These are phyloP conservation scores for Pseudanteris insignis DNA, from an alignment of 2,888 invertebrate species.

Conservation along the genomic window DNA sequence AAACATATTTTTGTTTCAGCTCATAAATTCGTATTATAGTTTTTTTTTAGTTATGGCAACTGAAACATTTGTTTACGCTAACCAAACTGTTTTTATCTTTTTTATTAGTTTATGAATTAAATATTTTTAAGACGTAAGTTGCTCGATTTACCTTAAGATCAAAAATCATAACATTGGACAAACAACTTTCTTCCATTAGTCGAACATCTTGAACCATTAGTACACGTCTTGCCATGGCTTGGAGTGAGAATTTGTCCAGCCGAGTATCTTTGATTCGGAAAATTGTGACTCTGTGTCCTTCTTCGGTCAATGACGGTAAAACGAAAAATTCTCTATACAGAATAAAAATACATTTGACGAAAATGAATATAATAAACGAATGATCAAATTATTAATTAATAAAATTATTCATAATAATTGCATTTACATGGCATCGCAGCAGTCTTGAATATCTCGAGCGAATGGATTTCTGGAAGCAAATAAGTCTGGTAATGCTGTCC, in stretches of 20 bases:
- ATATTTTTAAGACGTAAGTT: too few relatives aligned
- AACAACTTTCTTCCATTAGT: conserved; percentile 58
- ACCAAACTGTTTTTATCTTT: too few relatives aligned
- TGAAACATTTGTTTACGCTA: too few relatives aligned
- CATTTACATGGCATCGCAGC: conserved; percentile 57
- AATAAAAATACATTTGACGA: neutral
- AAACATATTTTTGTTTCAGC: too few relatives aligned
- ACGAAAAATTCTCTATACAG: conserved; percentile 58
- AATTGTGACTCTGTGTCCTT: conserved; percentile 62
- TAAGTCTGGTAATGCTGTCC: conserved; percentile 62
- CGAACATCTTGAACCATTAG: conserved; percentile 63
- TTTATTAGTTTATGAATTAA: too few relatives aligned
- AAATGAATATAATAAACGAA: conserved; percentile 2
- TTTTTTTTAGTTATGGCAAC: too few relatives aligned
- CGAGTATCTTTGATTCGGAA: conserved; percentile 54
- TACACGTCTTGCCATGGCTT: conserved; percentile 56
- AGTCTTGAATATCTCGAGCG: conserved; percentile 56
- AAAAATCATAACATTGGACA: conserved; percentile 62
- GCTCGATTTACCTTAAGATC: conserved; percentile 61
- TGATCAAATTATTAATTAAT: neutral
- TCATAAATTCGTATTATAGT: too few relatives aligned
- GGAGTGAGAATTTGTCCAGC: conserved; percentile 59
- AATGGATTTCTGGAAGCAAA: conserved; percentile 62
- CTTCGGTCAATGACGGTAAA: conserved; percentile 60
- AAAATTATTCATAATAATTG: too few relatives aligned